These are phyloP conservation scores for Chymomyza caudatula DNA, from an alignment of 2,888 invertebrate genomes.

Conservation along the genomic window DNA sequence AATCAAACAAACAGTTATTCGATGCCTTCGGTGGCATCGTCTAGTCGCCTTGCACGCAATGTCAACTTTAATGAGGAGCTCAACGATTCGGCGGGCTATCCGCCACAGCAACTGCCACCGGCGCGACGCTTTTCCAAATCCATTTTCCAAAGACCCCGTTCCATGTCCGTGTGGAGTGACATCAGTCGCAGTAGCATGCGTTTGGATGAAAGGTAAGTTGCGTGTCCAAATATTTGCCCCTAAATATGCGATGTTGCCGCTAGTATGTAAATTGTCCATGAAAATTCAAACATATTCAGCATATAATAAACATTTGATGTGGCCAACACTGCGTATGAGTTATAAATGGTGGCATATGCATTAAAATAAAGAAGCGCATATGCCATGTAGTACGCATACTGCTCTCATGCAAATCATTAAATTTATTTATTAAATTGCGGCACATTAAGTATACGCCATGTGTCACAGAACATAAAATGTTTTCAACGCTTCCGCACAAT, in stretches of 20 bases:
- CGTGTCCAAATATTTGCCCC: conserved; percentile 29
- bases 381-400: not conserved
- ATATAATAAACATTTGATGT: not conserved
- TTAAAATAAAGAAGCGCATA: not conserved
- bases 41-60: conserved; percentile 72
- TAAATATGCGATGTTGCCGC: not conserved
- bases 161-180: conserved; percentile 94
- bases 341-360: not conserved
- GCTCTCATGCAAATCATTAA: not conserved
- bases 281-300: not conserved
- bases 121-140: conserved; percentile 76
- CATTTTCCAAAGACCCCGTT: conserved; percentile 81
- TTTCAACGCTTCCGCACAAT: too few species aligned
- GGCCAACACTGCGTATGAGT: not conserved
- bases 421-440: not conserved
- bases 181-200: conserved; percentile 90
- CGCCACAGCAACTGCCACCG: conserved; percentile 63
- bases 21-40: conserved; percentile 73
- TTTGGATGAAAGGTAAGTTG: conserved; percentile 79
- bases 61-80: conserved; percentile 76
- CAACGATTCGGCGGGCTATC: conserved; percentile 67
- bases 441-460: conserved; percentile 31
- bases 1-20: conserved; percentile 75
- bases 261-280: not conserved
- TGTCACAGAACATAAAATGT: not conserved